Conservation (phyloP, 2,888 invertebrate species). For the Quadriops clusia region DNA sequence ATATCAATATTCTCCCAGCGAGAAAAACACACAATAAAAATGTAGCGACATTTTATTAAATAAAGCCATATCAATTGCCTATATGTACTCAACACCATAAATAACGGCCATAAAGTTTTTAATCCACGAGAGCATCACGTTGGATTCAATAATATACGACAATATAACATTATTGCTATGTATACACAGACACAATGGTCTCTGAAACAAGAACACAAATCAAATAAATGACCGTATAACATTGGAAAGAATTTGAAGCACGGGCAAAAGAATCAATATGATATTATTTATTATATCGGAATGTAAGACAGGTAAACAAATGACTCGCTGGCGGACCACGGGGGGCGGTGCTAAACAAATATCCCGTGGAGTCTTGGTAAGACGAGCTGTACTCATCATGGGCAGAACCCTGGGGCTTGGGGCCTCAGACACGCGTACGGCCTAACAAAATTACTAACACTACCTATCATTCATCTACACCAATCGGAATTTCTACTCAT, state of each 20-base stretch:
- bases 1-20: background rate
- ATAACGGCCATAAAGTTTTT: slow-evolving; percentile 16
- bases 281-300: slow-evolving; percentile 33
- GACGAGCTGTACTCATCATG: too few species aligned
- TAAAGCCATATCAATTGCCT: slow-evolving; percentile 10
- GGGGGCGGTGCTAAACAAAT: slow-evolving; percentile 31
- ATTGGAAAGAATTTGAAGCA: slow-evolving; percentile 24
- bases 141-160: slow-evolving; percentile 27
- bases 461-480: too few species aligned
- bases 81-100: slow-evolving; percentile 11
- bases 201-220: slow-evolving; percentile 29
- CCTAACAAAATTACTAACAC: too few species aligned
- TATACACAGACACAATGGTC: slow-evolving; percentile 28
- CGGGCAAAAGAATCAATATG: slow-evolving; percentile 27
- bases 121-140: slow-evolving; percentile 19
- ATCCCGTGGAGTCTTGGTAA: slow-evolving; percentile 26
- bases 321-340: slow-evolving; percentile 27
- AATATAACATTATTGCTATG: slow-evolving; percentile 30
- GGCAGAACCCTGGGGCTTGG: too few species aligned
- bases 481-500: too few species aligned
- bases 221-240: slow-evolving; percentile 29
- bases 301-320: slow-evolving; percentile 33
- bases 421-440: too few species aligned
- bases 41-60: slow-evolving; percentile 9
- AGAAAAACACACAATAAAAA: background rate